phyloP scores from a whole-genome alignment of 2,888 invertebrate genomes.

The Yponomeuta sedellus region DNA sequence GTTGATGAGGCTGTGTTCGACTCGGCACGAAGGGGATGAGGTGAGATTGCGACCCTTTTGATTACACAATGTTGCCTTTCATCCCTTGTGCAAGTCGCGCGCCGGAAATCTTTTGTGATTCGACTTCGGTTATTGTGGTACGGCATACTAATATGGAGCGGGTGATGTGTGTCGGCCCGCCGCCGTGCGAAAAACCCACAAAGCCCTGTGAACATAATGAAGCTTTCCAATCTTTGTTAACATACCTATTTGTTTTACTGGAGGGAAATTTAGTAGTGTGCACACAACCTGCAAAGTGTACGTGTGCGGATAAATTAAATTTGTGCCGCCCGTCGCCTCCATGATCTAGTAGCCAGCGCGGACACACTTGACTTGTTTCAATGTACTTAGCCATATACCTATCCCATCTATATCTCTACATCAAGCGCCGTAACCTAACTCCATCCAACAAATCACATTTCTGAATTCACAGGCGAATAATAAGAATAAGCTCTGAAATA shows the following conservation, averaged over 20 bases:
- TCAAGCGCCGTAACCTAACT: not conserved
- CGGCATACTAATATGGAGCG: constrained; percentile 69
- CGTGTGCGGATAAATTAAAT: constrained; percentile 43
- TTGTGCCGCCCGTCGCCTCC: constrained; percentile 55
- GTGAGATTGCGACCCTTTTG: constrained; percentile 74
- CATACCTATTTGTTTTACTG: not conserved
- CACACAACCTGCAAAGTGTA: not conserved
- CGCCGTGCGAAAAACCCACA: constrained; percentile 32
- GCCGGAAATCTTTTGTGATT: constrained; percentile 76
- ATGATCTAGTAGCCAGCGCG: constrained; percentile 48
- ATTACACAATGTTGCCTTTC: constrained; percentile 76
- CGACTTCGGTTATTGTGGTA: constrained; percentile 71
- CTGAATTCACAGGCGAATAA: not conserved
- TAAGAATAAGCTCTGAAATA: constrained; percentile 9
- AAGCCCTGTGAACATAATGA: constrained; percentile 35
- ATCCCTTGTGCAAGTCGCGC: constrained; percentile 74
- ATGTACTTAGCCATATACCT: constrained; percentile 15
- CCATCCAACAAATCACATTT: constrained; percentile 3
- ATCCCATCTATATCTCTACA: no score
- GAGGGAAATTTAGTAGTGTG: not conserved
- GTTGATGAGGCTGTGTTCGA: constrained; percentile 74
- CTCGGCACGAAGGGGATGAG: constrained; percentile 54
- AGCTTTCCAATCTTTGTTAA: not conserved
- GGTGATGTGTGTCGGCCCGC: constrained; percentile 43
- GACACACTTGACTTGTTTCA: constrained; percentile 28